Conservation (phyloP, 2,113 vertebrate species). For the Pipra filicauda region DNA sequence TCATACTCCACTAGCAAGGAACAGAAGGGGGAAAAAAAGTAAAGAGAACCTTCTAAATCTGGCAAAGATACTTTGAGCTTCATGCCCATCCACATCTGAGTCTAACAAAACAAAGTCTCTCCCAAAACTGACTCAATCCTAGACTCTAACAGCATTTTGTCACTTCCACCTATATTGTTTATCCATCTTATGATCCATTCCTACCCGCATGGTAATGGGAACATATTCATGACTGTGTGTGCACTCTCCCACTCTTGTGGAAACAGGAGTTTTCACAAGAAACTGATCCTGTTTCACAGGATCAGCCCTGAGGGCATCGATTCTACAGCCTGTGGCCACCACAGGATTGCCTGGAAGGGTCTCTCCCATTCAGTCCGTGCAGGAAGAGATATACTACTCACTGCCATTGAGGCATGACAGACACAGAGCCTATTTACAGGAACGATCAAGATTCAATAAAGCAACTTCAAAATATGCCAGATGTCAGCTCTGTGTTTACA, state of each 20-base stretch:
- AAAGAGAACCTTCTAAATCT: background rate
- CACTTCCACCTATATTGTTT: background rate
- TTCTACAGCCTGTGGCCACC: background rate
- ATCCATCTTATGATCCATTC: background rate
- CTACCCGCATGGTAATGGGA: background rate
- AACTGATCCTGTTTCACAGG: background rate
- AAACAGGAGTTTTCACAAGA: background rate
- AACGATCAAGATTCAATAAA: background rate
- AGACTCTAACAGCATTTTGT: background rate
- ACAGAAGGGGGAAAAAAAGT: background rate
- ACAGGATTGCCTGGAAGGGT: background rate
- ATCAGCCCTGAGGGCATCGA: no score
- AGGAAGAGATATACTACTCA: background rate
- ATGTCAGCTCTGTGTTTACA: slow-evolving; percentile 32
- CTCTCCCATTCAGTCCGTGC: background rate
- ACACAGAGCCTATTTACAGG: background rate
- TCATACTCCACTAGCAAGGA: background rate
- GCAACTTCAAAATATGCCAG: slow-evolving; percentile 28
- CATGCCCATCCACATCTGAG: background rate
- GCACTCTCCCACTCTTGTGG: fast-evolving
- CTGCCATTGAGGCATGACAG: background rate
- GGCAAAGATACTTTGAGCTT: background rate
- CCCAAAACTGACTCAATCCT: background rate
- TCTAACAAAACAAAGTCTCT: background rate
- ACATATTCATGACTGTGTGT: fast-evolving